Conservation (phyloP, 2,797 vertebrate genomes). For the Cyprinodon diabolis region DNA sequence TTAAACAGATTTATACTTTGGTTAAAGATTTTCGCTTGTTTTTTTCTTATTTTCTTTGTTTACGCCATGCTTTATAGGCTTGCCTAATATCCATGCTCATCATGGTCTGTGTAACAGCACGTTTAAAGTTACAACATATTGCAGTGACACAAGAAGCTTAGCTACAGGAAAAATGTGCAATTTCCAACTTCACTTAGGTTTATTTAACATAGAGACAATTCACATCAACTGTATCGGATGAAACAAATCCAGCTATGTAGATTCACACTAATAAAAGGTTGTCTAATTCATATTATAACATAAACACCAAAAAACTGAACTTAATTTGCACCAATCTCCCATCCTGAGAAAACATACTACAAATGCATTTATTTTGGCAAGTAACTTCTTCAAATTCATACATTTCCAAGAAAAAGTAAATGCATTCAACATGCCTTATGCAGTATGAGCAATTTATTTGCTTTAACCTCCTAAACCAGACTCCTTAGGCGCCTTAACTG, state of each 20-base stretch:
- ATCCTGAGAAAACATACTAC: not conserved
- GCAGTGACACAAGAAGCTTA: constrained; percentile 13
- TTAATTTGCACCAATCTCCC: not conserved
- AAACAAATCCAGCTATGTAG: not conserved
- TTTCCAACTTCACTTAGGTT: constrained; percentile 7
- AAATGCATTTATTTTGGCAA: not conserved
- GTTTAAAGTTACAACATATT: constrained; percentile 24
- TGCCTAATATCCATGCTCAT: constrained; percentile 36
- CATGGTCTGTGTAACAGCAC: constrained; percentile 11
- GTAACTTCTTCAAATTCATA: not conserved
- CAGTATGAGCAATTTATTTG: not conserved
- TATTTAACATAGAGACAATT: too few relatives aligned
- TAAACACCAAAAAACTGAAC: not conserved
- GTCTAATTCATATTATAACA: not conserved
- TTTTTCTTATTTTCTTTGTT: constrained; percentile 52
- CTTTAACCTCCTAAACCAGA: not conserved
- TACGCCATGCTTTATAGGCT: constrained; percentile 33
- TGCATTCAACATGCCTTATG: not conserved
- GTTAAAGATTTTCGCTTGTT: constrained; percentile 69
- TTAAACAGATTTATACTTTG: constrained; percentile 87
- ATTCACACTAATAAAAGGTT: not conserved
- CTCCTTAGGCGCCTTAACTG: constrained; percentile 3
- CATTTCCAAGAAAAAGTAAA: not conserved
- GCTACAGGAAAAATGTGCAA: not conserved
- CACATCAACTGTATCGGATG: not conserved